Base-by-base conservation (phyloP, 37 sponge, comb jelly and placozoan genomes). In the Aplysina aerophoba region DNA sequence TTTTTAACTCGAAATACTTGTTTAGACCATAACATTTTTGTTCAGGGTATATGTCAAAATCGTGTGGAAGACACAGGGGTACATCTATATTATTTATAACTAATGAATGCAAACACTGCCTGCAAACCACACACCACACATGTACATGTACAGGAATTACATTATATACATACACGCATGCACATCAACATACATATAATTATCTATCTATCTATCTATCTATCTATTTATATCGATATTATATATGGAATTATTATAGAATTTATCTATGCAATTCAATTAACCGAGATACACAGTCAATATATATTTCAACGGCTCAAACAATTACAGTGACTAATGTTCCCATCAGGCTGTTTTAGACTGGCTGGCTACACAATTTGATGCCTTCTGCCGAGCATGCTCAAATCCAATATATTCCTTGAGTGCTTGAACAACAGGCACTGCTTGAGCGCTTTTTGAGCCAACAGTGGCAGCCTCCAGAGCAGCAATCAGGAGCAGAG, bases 381-480 rank as follows among this genome's bases (percentile, higher is more conserved):
- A 27, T 62, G 25, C 11, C n/a, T 27, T 22, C 63, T 75, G 78
- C 41, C 78, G 39, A 19, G 39, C 78, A 75, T 75, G 37, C 37
- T 13, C 6, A 24, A 75, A 75, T 17, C 78, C 20, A 36, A 54
- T 24, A 75, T 40, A 75, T 36, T 40, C 54, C 41, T 12, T 24
- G 20, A 75, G 20, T 25, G 78, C 78, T 24, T 40, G 8, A 31
- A 75, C 78, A 53, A 75, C 78, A 75, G 78, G 44, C 20, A 41
- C 21, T 21, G 78, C 78, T 50, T 40, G 54, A 21, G n/a, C 22
- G 19, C 44, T 36, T 2, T 11, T 24, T 36, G 54, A 17, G 39
- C 78, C 25, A 16, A 69, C 71, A 75, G 78, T 36, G 20, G 78
- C 21, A 21, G 78, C 78, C 54, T 75, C 78, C 15, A 75, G n/a